Percentiles rank a stretch among this genome's conserved stretches.
These are phyloP conservation scores for Chydorus sphaericus DNA, from an alignment of 2,888 invertebrate genomes.

Conservation along the genomic window DNA sequence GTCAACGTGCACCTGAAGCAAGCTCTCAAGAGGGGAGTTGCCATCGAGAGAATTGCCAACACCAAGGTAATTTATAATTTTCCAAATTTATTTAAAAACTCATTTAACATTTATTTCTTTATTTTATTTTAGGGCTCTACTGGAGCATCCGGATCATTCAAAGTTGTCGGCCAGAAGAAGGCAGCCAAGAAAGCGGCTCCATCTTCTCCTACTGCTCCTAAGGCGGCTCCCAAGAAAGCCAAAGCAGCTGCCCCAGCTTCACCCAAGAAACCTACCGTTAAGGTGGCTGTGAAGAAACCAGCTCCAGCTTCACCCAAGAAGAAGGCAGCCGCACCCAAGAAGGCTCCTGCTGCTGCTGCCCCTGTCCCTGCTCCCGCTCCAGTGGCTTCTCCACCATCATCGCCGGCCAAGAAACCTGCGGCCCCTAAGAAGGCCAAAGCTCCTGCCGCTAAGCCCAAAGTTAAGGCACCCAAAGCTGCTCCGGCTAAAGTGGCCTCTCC, in stretches of 20 bases:
- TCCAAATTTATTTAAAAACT: conserved; percentile 17
- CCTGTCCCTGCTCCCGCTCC: background rate
- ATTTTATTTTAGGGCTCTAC: conserved; percentile 7
- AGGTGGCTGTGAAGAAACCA: background rate
- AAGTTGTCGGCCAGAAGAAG: background rate
- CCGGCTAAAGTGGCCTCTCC: conserved; percentile 2
- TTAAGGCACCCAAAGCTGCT: background rate
- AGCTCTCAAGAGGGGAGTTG: conserved; percentile 27
- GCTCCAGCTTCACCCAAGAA: background rate
- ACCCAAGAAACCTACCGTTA: background rate
- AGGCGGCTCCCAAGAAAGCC: background rate
- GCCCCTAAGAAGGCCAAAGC: no score
- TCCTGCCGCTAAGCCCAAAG: background rate
- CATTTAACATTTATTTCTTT: background rate
- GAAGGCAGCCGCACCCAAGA: background rate
- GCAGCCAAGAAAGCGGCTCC: background rate
- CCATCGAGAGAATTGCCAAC: conserved; percentile 28
- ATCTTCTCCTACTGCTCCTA: no score
- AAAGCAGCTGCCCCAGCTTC: background rate
- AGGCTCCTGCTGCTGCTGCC: background rate
- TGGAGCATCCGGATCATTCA: conserved; percentile 16
- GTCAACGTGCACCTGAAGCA: conserved; percentile 27
- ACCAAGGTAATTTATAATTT: conserved; percentile 21
- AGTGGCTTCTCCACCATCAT: conserved; percentile 1
- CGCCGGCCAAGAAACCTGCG: no score